A percentile compares a stretch with the other conserved stretches of the same genome.
These are phyloP conservation scores for Macaca nemestrina DNA, from an alignment of 2,113 vertebrate genomes.

Conservation along the genomic window DNA sequence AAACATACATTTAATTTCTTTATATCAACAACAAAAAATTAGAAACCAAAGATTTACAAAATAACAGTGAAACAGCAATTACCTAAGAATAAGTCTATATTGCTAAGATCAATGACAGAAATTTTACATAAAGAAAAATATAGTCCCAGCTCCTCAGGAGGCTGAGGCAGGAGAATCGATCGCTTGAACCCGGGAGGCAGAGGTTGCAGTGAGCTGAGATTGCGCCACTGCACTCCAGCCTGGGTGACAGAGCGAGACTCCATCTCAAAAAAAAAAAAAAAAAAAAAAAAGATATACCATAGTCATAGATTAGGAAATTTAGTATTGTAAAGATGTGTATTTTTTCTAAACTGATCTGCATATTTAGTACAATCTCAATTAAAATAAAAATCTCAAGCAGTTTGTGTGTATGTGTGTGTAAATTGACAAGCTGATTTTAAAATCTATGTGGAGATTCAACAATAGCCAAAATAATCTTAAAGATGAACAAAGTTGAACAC, in stretches of 20 bases:
- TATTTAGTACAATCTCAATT: not conserved
- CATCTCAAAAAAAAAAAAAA: not conserved
- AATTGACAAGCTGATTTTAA: not conserved
- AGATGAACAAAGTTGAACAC: not conserved
- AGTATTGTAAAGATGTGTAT: not conserved
- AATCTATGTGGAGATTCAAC: not conserved
- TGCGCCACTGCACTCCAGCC: too few relatives aligned
- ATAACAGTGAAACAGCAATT: not conserved
- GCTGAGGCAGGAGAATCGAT: too few relatives aligned
- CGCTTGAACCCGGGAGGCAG: too few relatives aligned
- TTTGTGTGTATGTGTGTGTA: not conserved
- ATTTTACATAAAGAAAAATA: not conserved
- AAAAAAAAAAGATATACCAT: not conserved
- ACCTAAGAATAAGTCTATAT: not conserved
- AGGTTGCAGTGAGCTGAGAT: too few relatives aligned
- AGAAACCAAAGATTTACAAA: not conserved
- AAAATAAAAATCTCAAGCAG: not conserved
- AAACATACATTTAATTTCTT: not conserved
- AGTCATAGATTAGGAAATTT: not conserved
- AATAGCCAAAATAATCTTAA: not conserved
- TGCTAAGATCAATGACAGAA: not conserved
- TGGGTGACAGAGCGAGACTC: rapidly evolving
- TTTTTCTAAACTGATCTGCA: not conserved
- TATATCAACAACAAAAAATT: not conserved
- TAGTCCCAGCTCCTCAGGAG: not conserved